Conservation (phyloP, 2,888 invertebrate genomes). For the Phasia obesa region DNA sequence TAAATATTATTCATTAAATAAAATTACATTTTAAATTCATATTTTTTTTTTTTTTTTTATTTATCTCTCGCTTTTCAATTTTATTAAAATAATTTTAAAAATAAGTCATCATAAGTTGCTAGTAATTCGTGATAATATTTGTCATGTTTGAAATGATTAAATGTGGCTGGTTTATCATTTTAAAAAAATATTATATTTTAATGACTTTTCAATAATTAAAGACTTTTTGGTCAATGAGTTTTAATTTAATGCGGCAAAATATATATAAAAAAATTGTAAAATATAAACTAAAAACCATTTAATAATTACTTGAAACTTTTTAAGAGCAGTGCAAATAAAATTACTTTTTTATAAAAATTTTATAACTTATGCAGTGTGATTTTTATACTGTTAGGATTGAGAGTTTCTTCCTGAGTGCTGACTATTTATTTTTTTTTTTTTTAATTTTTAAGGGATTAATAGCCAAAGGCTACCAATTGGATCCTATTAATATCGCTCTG, state of each 20-base stretch:
- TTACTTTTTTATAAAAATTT: too few relatives aligned
- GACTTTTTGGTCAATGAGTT: constrained; percentile 20
- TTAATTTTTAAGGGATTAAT: too few relatives aligned
- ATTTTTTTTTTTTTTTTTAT: background rate
- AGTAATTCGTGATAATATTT: constrained; percentile 30
- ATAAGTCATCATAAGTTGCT: constrained; percentile 34
- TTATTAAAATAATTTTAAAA: constrained; percentile 6
- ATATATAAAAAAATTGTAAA: constrained; percentile 14
- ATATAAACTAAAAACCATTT: background rate
- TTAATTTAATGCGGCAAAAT: constrained; percentile 6
- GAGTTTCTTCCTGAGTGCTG: too few relatives aligned
- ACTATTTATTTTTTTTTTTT: too few relatives aligned
- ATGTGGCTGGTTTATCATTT: constrained; percentile 5
- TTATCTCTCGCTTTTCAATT: background rate
- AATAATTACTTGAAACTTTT: background rate
- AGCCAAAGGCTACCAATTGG: too few relatives aligned
- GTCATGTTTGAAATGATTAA: constrained; percentile 21
- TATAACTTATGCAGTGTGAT: background rate
- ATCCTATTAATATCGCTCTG: too few relatives aligned
- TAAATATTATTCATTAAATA: background rate
- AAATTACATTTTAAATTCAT: too few relatives aligned
- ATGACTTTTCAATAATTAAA: constrained; percentile 27
- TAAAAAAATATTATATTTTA: constrained; percentile 4
- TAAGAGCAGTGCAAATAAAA: background rate
- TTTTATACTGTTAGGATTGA: background rate